These are phyloP conservation scores for Martes martes DNA, from an alignment of 2,113 vertebrate species.

Conservation along the genomic window DNA sequence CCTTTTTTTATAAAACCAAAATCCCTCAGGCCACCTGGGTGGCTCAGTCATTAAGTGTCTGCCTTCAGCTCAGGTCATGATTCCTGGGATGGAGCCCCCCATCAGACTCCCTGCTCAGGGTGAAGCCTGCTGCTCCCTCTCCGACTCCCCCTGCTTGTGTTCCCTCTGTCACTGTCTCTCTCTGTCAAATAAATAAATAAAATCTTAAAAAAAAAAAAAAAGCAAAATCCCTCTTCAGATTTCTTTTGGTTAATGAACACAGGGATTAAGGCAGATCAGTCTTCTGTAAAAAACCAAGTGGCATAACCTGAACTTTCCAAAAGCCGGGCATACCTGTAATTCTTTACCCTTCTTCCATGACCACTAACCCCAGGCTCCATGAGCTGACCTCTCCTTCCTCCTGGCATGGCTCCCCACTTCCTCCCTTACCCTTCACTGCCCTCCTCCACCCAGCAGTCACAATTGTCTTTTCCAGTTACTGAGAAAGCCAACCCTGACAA, in stretches of 20 bases:
- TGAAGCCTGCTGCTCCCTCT: no score
- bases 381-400: not conserved
- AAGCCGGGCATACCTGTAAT: not conserved
- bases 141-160: no score
- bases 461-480: not conserved
- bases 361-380: not conserved
- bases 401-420: not conserved
- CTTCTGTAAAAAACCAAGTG: not conserved
- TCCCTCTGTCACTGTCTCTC: no score
- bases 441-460: not conserved
- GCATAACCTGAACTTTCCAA: no score
- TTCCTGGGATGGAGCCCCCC: no score
- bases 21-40: no score
- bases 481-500: not conserved
- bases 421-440: accelerated
- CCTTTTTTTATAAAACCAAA: not conserved
- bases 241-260: not conserved
- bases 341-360: not conserved
- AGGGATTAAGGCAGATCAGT: not conserved
- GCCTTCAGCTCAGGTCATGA: no score
- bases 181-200: no score
- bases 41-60: no score
- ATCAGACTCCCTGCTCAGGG: no score
- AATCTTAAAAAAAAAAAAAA: no score
- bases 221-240: not conserved